Base-by-base conservation (phyloP, 23 tunicate genomes). In the Aplidium turbinatum region DNA sequence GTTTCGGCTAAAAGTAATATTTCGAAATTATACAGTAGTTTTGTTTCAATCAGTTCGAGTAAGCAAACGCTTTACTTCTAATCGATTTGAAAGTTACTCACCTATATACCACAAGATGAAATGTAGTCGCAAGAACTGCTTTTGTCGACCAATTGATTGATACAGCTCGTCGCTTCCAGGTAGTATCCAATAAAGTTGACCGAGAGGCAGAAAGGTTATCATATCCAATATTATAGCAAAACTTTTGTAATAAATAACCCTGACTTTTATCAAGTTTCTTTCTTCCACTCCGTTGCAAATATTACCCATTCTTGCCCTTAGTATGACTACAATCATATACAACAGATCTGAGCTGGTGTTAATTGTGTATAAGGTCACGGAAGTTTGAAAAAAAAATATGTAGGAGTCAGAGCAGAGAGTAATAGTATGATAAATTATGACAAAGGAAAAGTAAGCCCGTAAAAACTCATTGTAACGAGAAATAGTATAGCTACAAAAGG, bases 221-320 rank as follows among this genome's bases (percentile, higher is more conserved):
- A 86, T 13, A 63, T 86, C 93, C 38, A 86, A 55, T 30, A 30
- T 79, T 51, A 86, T 63, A 20, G 45, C 68, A 2, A 86, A 26
- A 47, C 85, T 79, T 36, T 55, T 79, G 50, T 86, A 85, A 51
- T 79, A 86, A 24, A 85, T 38, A n/a, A 57, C 68, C 32, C 82
- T 21, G 33, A 77, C 47, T 58, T 85, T 85, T 38, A 69, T 36
- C 22, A 85, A 31, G 57, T 78, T 85, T 46, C 83, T 52, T 78
- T 85, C 92, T 48, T 78, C 84, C 1, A 85, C 84, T 0, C 92
- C 92, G 58, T 85, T 79, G 45, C 77, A 77, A 65, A 85, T 69
- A 45, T 85, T 79, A 1, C 84, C 92, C n/a, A 84, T 85, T 27
- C 92, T 56, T 7, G 84, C 57, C 33, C 82, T 72, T 22, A 85